Evolutionary conservation across 2,797 vertebrate species (phyloP).

Genomic region (Halcyon chelicuti): DNA sequence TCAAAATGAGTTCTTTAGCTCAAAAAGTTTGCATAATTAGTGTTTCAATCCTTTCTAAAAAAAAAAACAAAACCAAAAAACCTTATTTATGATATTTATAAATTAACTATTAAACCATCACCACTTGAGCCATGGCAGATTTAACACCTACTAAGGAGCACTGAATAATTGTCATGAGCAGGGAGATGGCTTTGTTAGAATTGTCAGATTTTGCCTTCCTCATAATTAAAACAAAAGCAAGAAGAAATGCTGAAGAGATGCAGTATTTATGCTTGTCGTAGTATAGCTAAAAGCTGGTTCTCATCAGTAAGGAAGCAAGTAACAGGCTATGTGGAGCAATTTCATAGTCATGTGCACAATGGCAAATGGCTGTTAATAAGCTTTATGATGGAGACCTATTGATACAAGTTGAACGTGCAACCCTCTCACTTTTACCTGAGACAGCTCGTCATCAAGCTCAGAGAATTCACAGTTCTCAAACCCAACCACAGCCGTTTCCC

Average conservation of each 20-base stretch:
- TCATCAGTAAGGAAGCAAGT: background rate
- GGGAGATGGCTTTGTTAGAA: background rate
- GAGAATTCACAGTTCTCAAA: background rate
- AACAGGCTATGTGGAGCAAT: fast-evolving
- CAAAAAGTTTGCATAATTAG: background rate
- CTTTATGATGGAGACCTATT: background rate
- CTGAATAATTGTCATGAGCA: background rate
- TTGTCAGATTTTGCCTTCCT: background rate
- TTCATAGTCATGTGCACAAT: background rate
- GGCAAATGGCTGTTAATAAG: background rate
- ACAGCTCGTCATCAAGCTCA: background rate
- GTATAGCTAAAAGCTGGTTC: background rate
- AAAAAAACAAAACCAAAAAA: too few relatives aligned
- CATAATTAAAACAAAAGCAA: background rate
- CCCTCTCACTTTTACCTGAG: background rate
- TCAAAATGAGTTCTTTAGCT: background rate
- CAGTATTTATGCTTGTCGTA: background rate
- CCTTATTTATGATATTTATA: background rate
- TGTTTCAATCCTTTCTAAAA: background rate
- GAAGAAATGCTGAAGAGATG: background rate
- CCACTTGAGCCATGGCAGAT: background rate
- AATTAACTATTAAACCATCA: background rate
- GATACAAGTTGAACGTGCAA: background rate
- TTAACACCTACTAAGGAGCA: background rate
- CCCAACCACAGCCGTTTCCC: background rate